Evolutionary conservation across 2,888 invertebrate species (phyloP), one percentile per base, ranked within the genome.

Genomic region (Muschampia plurimacula): DNA sequence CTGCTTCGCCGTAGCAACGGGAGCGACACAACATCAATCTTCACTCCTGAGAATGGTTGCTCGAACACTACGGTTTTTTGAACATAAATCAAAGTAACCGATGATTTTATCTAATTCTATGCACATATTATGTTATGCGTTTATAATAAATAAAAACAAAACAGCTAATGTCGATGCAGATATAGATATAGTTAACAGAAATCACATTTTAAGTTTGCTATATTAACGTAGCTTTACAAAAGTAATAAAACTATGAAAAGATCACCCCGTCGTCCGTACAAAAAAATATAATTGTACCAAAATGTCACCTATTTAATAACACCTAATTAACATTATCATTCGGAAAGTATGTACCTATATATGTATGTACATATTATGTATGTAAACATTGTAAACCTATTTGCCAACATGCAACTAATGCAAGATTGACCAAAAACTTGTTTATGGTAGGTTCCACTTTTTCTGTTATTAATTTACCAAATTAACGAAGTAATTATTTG

Each of bases 11-110:
- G 84, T 83, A 84, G 85, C 84, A 80, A 83, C 78, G 85, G 81
- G 86, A 86, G 86, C 84, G 86, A 84, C 84, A 84, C 84, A 85
- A 86, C 92, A 93, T 93, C 91, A 93, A 93, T 93, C 93, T 93
- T 88, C 80, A 76, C 78, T 80, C 78, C 77, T 74, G 82, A 83
- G 84, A 84, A 81, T 82, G 80, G 81, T 81, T 82, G 84, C 82
- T 85, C 82, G 87, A 78, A 76, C 76, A 85, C 83, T 63, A 72
- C 49, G 55, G 62, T 79, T 73, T 73, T 66, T 74, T 74, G 81
- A 82, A 84, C 85, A 84, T 85, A 85, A 85, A 84, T 83, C 84
- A 83, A 82, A 83, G 74, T 79, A 74, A 80, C 76, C 70, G 74
- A 77, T 76, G 73, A 73, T 63, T 77, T 77, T 69, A 76, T 74